Evolutionary conservation across 2,797 vertebrate species (phyloP), one percentile per base, ranked within the genome.

Genomic region (Bothrops alternatus): DNA sequence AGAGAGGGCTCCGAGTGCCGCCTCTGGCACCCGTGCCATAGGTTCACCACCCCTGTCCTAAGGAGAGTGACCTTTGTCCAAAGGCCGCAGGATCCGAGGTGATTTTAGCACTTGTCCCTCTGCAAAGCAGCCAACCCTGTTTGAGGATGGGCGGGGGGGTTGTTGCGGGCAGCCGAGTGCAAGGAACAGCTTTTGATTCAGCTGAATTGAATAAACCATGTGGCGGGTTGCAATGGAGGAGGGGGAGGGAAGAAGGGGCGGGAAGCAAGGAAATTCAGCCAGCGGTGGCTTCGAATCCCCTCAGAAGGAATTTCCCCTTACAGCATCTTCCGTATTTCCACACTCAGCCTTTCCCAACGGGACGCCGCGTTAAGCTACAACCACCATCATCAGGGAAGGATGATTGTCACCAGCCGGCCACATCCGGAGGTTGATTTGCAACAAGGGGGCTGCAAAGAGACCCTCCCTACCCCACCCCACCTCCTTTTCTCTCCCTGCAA

Each of bases 391-490:
- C 2, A 18, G 3, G 69, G 16, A 78, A 78, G 32, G 18, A 42
- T 2, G 69, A 20, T 3, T 42, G 2, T 6, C 20, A 0, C 32
- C 65, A 20, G 32, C 69, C 69, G 7, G 6, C 18, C 7, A 6
- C n/a, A 73, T 20, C 16, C 7, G 69, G 69, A 37, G 6, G n/a
- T 32, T 2, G 16, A 18, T 32, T 32, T 6, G 65, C 6, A 18
- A 14, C n/a, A 32, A 37, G n/a, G n/a, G n/a, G 14, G n/a, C 65
- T 18, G n/a, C n/a, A 73, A 14, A 73, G 0, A 73, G 16, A 18
- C 14, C 16, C n/a, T 0, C 26, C 0, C 61, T 32, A 32, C 0
- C 57, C 0, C 6, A 7, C 20, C 20, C 18, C 28, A 63, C 12
- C 11, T 50, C 11, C 63, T 47, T 37, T 69, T 28, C 60, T 57